phyloP scores from a whole-genome alignment of 2,888 invertebrate genomes.

The Nomada fucata region DNA sequence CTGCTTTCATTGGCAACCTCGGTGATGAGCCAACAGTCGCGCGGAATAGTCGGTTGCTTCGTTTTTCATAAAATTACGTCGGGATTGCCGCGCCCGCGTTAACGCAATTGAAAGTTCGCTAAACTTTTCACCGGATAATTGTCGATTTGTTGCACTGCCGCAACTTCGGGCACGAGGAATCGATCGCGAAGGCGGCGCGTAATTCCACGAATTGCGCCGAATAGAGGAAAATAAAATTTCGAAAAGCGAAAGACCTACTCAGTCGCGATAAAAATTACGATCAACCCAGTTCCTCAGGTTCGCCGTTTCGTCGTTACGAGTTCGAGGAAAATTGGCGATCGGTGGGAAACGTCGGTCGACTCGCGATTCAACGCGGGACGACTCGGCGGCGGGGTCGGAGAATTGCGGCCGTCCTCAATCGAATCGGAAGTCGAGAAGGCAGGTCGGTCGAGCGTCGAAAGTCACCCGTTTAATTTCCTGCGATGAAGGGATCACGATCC shows the following conservation, averaged over 20 bases:
- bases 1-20: neutral
- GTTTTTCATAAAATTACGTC: neutral
- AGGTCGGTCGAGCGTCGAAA: neutral
- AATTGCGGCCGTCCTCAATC: neutral
- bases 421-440: neutral
- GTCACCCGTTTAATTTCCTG: conserved; percentile 16
- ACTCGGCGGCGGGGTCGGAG: neutral
- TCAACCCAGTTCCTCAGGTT: neutral
- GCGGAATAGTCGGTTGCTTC: neutral
- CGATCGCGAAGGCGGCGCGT: neutral
- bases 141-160: too few relatives aligned
- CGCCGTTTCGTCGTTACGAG: neutral
- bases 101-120: too few relatives aligned
- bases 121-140: too few relatives aligned
- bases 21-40: too few relatives aligned
- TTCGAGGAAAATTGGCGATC: conserved; percentile 12
- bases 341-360: neutral
- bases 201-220: neutral
- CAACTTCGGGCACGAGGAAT: too few relatives aligned
- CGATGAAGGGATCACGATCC: neutral
- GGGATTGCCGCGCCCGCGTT: neutral
- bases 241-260: neutral
- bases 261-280: neutral
- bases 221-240: neutral
- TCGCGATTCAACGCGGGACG: neutral